Base-by-base conservation (phyloP, 1,140 invertebrate genomes). In the Heliothis virescens region DNA sequence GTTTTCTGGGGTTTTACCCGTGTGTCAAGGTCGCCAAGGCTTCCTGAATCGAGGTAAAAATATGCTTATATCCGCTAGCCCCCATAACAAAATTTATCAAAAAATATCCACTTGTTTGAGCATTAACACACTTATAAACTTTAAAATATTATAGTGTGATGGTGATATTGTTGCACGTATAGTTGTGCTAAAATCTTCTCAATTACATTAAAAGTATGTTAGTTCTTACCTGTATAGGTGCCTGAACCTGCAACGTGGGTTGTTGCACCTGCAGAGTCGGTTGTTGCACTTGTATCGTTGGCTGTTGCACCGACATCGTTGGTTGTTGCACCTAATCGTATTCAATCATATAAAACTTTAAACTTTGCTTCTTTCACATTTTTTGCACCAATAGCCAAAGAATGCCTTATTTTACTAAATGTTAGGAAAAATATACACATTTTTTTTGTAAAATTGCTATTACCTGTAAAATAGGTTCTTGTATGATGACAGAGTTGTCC, bases 391-490 rank as follows among this genome's bases (percentile, higher is more conserved):
- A 26, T 26, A 1, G 21, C 21, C 21, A 55, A n/a, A 55, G n/a
- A 16, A 0, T 55, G 15, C 52, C 16, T n/a, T 26, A 26, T 26
- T 53, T n/a, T 7, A n/a, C 16, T 53, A n/a, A 53, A 5, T 29
- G 0, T 26, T 15, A 3, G 3, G 47, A 13, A 50, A 76, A 15
- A 50, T 5, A 71, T 13, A n/a, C n/a, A n/a, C n/a, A n/a, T 26
- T 26, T 26, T 26, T 26, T 26, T 26, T 26, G 21, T 26, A 2
- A 26, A 26, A 52, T 65, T 48, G 0, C 86, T 55, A 34, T 41
- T 74, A 90, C 87, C 88, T 94, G 92, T 67, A 94, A 82, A 76
- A 94, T 90, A 16, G 91, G 90, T 59, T 94, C 92, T 80, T 92
- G 92, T 73, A 94, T 92, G 34, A 92, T 89, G 79, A 94, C 87